Base-by-base conservation (phyloP, 2,888 invertebrate species). In the Altica lythri region DNA sequence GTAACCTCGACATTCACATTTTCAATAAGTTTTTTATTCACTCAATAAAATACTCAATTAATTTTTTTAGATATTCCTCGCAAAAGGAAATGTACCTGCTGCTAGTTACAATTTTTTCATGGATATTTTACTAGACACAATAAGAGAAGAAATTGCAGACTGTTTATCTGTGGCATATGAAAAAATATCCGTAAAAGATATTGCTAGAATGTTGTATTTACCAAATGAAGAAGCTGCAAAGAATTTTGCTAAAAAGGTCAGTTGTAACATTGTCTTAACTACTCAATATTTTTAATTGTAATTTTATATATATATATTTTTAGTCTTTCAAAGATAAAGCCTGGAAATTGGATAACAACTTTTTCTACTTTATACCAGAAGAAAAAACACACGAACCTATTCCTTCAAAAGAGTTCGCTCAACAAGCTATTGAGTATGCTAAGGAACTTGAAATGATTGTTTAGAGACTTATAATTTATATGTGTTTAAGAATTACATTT, bases 381-480 rank as follows among this genome's bases (percentile, higher is more conserved):
- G 86, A 88, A 43, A 90, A 83, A 76, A 83, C 75, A 0, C 85
- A 86, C 66, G 90, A 91, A 74, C 86, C 80, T 60, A 84, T 99
- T 64, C 96, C 97, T 0, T 94, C 97, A 4, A 81, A 85, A 19
- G 91, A 95, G 71, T 80, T 99, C 22, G 95, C 96, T 0, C 88
- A 92, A 70, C 94, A 97, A 76, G 92, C 94, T 12, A 90, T 99
- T 66, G 94, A 93, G 73, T 99, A 99, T 77, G 99, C 98, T 2
- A 86, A 91, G 72, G 97, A 99, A 81, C 83, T 99, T 65, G 98
- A 99, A 80, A 98, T 96, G 95, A 99, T 99, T 80, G 97, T 99
- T 57, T 98, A 83, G 18, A 50, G 12, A 17, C 10, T 2, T 51
- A 12, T 50, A 35, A 40, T 59, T 51, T 43, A 25, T 42, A 43